Conservation (phyloP, 1,140 invertebrate genomes). For the Drosophila biarmipes region DNA sequence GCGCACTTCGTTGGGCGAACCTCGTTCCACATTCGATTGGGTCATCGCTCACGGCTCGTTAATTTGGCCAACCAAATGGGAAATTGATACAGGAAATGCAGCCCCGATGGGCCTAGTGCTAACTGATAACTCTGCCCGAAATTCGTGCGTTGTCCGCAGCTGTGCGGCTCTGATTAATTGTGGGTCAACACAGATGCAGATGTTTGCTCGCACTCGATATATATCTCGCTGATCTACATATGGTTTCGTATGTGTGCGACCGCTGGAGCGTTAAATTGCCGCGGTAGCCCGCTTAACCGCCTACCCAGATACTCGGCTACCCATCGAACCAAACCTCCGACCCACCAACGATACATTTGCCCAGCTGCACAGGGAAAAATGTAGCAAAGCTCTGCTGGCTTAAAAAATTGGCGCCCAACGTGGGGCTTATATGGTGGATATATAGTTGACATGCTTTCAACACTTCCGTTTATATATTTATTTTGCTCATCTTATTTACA, state of each 20-base stretch:
- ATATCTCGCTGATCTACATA: conserved; percentile 30
- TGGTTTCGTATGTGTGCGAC: conserved; percentile 18
- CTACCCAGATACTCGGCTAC: conserved; percentile 8
- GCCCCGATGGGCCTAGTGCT: conserved; percentile 19
- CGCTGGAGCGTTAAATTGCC: conserved; percentile 73
- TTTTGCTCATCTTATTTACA: background rate
- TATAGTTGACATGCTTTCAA: too few relatives aligned
- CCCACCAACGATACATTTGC: conserved; percentile 22
- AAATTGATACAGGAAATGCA: conserved; percentile 58
- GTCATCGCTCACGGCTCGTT: conserved; percentile 71
- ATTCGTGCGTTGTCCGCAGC: conserved; percentile 23
- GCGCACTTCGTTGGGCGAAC: conserved; percentile 36
- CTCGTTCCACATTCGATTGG: conserved; percentile 66
- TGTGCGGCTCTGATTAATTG: conserved; percentile 65
- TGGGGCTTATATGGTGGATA: background rate
- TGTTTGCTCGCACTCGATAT: conserved; percentile 4
- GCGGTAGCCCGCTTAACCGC: conserved; percentile 42
- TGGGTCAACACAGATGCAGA: conserved; percentile 45
- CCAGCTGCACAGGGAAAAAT: conserved; percentile 1
- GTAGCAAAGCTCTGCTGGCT: background rate
- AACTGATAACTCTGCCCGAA: conserved; percentile 42
- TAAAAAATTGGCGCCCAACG: background rate
- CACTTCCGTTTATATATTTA: background rate
- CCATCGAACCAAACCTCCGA: conserved; percentile 23
- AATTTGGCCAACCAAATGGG: conserved; percentile 60